These are phyloP conservation scores for Arremon aurantiirostris DNA, from an alignment of 2,797 vertebrate genomes.

Conservation along the genomic window DNA sequence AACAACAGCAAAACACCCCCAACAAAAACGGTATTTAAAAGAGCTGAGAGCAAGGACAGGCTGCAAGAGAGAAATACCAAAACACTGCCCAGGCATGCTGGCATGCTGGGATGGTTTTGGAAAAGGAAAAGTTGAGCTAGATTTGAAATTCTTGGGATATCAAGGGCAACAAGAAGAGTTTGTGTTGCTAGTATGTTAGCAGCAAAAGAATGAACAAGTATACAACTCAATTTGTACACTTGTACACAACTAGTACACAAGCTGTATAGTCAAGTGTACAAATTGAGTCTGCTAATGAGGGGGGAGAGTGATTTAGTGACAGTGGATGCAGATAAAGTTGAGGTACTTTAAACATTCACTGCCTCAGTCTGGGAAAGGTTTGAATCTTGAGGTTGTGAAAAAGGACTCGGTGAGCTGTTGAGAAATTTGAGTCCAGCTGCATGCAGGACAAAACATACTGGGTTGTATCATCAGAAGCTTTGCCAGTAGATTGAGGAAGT, in stretches of 20 bases:
- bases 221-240: no score
- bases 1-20: background rate
- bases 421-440: background rate
- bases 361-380: background rate
- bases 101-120: background rate
- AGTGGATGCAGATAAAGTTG: background rate
- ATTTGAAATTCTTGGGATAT: background rate
- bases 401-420: background rate
- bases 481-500: background rate
- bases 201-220: background rate
- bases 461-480: background rate
- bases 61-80: background rate
- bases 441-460: background rate
- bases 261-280: background rate
- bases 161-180: background rate
- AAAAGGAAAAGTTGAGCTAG: background rate
- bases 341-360: background rate
- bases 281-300: background rate
- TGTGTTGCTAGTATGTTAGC: background rate
- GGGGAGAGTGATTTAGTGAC: background rate
- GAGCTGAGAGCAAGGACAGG: background rate
- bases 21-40: background rate
- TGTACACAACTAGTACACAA: no score
- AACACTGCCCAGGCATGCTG: background rate
- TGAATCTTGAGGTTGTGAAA: background rate